Evolutionary conservation across 2,797 vertebrate genomes (phyloP).

Genomic region (Calcarius lapponicus): DNA sequence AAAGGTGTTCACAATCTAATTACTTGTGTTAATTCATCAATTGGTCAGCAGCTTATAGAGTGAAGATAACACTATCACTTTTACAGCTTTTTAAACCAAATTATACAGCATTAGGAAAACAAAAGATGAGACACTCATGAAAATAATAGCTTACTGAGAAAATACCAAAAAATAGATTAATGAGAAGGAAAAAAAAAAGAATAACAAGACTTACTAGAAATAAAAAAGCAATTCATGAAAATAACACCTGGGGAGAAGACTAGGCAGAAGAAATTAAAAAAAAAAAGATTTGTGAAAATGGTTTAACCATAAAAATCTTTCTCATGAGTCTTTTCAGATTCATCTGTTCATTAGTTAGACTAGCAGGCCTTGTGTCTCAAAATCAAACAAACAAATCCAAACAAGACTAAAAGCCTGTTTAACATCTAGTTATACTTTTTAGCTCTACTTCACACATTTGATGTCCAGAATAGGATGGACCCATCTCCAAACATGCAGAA

Average conservation of each 20-base stretch:
- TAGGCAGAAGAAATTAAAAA: not conserved
- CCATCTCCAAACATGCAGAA: not conserved
- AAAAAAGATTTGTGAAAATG: not conserved
- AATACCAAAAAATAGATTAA: not conserved
- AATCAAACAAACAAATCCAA: not conserved
- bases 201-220: not conserved
- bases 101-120: not conserved
- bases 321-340: not conserved
- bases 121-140: not conserved
- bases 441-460: not conserved
- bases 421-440: not conserved
- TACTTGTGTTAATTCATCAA: not conserved
- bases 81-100: not conserved
- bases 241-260: not conserved
- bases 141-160: not conserved
- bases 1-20: not conserved
- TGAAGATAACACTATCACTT: not conserved
- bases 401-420: not conserved
- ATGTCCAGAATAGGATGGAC: not conserved
- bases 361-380: not conserved
- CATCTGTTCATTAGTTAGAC: rapidly evolving
- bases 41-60: not conserved
- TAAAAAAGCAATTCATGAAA: not conserved
- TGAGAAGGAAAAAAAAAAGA: not conserved
- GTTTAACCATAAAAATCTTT: not conserved